Base-by-base conservation (phyloP, 2,888 invertebrate genomes). In the Trachelus stipa region DNA sequence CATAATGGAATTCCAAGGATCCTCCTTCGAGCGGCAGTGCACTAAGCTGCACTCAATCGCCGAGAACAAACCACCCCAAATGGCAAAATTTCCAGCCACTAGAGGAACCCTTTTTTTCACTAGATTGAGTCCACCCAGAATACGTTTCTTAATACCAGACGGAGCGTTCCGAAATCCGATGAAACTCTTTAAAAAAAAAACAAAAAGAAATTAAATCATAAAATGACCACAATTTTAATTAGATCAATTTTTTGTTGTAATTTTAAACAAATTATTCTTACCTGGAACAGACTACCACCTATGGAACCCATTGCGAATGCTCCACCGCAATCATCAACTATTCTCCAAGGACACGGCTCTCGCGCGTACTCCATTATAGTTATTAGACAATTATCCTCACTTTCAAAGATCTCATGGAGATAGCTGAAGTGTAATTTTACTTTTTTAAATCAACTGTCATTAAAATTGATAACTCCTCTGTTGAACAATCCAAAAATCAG, bases 331-430 rank as follows among this genome's bases (percentile, higher is more conserved):
- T 99, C 99, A 91, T 99, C 99, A 37, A 98, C 95, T 86, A 99
- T 98, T 86, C 99, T 94, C 96, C 98, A 99, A n/a, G 99, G 99
- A 91, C 98, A 98, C n/a, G 98, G 98, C 93, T 98, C 98, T 93
- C 98, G 94, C 80, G 97, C 96, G 91, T 98, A 98, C 94, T 98
- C 97, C 92, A 98, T 98, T 97, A 98, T 98, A 23, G 40, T 56
- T 56, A 56, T 56, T 56, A 56, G 23, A 56, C 23, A 56, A 56
- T 56, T 56, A 56, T 23, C 40, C 23, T 56, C 40, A 56, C 40
- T 56, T 56, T 23, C 23, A 23, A 56, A 23, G 23, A 56, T 56
- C 40, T 56, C 40, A 56, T 56, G 23, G 40, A 56, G 40, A 56
- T 23, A 2, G 40, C 40, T 23, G 2, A 9, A 23, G 40, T 56